A percentile compares a stretch with the other conserved stretches of the same genome.
phyloP scores from a whole-genome alignment of 1,140 invertebrate genomes.

The Drosophila bifasciata region DNA sequence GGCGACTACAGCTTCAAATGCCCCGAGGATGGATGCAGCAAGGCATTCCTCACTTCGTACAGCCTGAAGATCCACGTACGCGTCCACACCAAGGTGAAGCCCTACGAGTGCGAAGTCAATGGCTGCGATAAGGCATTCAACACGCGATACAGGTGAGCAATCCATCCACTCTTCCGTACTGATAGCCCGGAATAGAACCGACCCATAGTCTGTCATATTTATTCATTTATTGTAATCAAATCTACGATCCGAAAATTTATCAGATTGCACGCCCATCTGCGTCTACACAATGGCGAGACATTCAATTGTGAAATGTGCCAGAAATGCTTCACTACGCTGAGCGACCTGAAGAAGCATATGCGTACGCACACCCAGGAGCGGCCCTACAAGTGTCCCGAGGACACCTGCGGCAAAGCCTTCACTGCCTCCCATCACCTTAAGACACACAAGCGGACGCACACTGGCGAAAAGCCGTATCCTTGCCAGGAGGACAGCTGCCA shows the following conservation, averaged over 20 bases:
- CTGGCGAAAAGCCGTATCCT: constrained; percentile 89
- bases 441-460: constrained; percentile 87
- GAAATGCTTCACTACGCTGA: constrained; percentile 97
- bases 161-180: constrained; percentile 1
- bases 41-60: constrained; percentile 97
- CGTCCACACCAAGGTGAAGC: constrained; percentile 97
- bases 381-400: constrained; percentile 93
- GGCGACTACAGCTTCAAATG: constrained; percentile 98
- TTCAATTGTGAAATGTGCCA: constrained; percentile 96
- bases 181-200: constrained; percentile 31
- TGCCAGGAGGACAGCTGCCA: constrained; percentile 90
- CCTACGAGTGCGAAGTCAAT: constrained; percentile 91
- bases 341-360: constrained; percentile 96
- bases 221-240: constrained; percentile 34
- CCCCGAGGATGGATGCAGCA: constrained; percentile 93
- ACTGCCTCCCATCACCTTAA: constrained; percentile 97
- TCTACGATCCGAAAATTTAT: constrained; percentile 10
- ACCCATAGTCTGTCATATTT: constrained; percentile 11
- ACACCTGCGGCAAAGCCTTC: constrained; percentile 95
- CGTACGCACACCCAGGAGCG: constrained; percentile 96
- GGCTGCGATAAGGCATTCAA: constrained; percentile 97
- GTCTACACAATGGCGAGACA: constrained; percentile 96
- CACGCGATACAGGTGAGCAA: constrained; percentile 91
- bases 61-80: constrained; percentile 97
- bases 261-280: constrained; percentile 95